Conservation (phyloP, 2,888 invertebrate species). For the Heliconius aoede region DNA sequence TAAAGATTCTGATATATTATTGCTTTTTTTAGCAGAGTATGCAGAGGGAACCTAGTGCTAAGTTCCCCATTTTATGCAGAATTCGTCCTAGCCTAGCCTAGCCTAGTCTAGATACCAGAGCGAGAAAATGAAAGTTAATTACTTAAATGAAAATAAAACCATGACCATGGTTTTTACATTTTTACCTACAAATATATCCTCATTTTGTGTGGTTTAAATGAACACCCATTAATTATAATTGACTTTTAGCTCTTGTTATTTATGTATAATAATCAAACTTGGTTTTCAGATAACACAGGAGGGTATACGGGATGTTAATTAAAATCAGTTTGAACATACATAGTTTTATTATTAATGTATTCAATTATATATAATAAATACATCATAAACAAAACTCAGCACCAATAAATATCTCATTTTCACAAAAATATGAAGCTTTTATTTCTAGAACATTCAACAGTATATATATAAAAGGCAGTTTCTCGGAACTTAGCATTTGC, state of each 20-base stretch:
- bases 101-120: too few species aligned
- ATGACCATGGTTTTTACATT: neutral
- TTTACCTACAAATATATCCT: neutral
- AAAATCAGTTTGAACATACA: conserved; percentile 70
- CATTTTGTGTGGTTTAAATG: neutral
- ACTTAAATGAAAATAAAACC: too few species aligned
- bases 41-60: too few species aligned
- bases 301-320: conserved; percentile 76
- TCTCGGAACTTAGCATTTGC: conserved; percentile 61
- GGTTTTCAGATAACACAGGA: conserved; percentile 77
- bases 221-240: neutral
- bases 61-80: too few species aligned
- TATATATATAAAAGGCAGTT: conserved; percentile 80
- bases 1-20: too few species aligned
- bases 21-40: too few species aligned
- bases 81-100: too few species aligned
- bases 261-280: conserved; percentile 13
- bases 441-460: conserved; percentile 71
- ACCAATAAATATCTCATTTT: conserved; percentile 83
- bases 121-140: too few species aligned
- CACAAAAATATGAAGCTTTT: conserved; percentile 81
- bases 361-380: conserved; percentile 56
- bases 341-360: conserved; percentile 78
- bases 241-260: neutral
- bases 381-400: conserved; percentile 81